Conservation (phyloP, 2,797 vertebrate genomes). For the Thunnus albacares region DNA sequence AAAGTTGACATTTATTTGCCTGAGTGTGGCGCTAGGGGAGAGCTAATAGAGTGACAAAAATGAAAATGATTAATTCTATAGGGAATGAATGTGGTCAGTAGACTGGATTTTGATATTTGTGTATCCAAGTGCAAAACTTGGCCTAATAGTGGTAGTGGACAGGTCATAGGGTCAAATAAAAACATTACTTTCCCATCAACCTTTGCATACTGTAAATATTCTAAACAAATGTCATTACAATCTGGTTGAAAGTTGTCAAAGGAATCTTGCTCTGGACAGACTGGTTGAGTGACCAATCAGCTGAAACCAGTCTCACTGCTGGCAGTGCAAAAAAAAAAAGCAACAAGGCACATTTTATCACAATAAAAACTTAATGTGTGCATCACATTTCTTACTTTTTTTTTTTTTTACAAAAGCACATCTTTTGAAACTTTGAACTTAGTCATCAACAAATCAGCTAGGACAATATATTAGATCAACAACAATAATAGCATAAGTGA, state of each 20-base stretch:
- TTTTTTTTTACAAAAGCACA: no score
- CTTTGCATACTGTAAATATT: not conserved
- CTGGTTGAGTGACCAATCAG: not conserved
- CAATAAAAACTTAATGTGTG: no score
- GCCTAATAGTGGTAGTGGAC: not conserved
- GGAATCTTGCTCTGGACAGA: no score
- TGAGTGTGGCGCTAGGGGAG: no score
- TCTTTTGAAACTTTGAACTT: no score
- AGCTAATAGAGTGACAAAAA: no score
- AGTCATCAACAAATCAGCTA: not conserved
- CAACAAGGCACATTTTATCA: no score
- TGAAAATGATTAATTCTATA: no score
- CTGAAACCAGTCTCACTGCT: not conserved
- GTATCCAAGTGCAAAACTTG: not conserved
- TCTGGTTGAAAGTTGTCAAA: no score
- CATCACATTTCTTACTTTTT: no score
- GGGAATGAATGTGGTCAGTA: not conserved
- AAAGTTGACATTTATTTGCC: no score
- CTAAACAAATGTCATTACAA: not conserved
- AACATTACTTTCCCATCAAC: not conserved
- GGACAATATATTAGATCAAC: not conserved
- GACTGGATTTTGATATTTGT: not conserved
- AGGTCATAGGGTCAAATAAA: not conserved
- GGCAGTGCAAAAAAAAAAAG: not conserved
- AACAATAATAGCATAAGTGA: not conserved